Percentiles rank a stretch among this genome's conserved stretches.
phyloP scores from a whole-genome alignment of 2,797 vertebrate species.

The Sebastes hubbsi region DNA sequence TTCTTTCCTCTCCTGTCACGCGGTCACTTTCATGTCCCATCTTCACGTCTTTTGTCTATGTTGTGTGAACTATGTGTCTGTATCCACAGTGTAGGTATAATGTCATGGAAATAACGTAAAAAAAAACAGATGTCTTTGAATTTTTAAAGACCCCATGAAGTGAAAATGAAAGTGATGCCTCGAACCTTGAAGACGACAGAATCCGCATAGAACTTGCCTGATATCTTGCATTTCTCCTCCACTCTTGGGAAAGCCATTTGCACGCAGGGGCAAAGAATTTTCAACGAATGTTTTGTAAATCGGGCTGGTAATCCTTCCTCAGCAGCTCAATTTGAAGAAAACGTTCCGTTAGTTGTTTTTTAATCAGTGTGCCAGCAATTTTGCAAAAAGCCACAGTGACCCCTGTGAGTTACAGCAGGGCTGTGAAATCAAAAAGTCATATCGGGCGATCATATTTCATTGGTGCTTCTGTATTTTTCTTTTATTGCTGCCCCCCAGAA shows the following conservation, averaged over 20 bases:
- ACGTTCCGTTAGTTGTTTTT: background rate
- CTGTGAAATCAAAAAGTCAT: background rate
- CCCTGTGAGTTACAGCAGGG: slow-evolving; percentile 17
- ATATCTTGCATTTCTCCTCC: background rate
- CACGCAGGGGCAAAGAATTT: background rate
- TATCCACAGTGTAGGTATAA: slow-evolving; percentile 77
- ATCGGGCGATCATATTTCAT: slow-evolving; percentile 1
- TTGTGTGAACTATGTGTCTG: slow-evolving; percentile 49
- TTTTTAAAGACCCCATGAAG: slow-evolving; percentile 23
- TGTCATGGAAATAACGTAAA: slow-evolving; percentile 33
- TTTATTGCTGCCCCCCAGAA: slow-evolving; percentile 22
- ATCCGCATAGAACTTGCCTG: slow-evolving; percentile 10
- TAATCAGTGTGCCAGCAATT: slow-evolving; percentile 1
- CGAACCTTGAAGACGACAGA: background rate
- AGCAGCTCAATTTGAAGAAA: slow-evolving; percentile 9
- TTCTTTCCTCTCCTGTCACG: background rate
- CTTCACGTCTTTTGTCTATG: background rate
- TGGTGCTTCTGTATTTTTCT: slow-evolving; percentile 10
- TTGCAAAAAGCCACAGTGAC: slow-evolving; percentile 14
- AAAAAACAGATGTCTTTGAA: background rate
- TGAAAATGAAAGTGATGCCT: slow-evolving; percentile 21
- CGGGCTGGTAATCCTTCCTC: background rate
- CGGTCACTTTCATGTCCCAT: slow-evolving; percentile 17
- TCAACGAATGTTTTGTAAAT: background rate
- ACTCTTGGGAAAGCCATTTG: background rate